Base-by-base conservation (phyloP, 2,888 invertebrate species). In the Caprella mutica region DNA sequence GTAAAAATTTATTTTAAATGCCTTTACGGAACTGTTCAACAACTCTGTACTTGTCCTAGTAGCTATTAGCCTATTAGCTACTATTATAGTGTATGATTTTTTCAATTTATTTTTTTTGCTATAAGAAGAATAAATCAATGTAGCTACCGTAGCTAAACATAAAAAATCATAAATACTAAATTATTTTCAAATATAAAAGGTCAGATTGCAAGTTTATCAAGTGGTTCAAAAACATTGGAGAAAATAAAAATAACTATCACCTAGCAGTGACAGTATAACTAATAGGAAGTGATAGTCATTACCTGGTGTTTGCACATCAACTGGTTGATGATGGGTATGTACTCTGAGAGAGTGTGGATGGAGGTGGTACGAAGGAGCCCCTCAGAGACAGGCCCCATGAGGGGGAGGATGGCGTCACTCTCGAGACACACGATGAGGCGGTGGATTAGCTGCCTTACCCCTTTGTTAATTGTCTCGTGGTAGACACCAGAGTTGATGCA, bases 351-450 rank as follows among this genome's bases (percentile, higher is more conserved):
- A 14, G 68, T 67, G 24, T 71, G 69, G 30, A 70, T 67, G 39
- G 72, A 71, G 19, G 70, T 68, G 21, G 69, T 67, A 56, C 74
- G 73, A 29, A 78, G 69, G 27, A 78, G 71, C 35, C 71, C 71
- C 65, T 76, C 74, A 38, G 77, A 72, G 40, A 76, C 74, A 3
- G 71, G 64, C 2, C 78, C 77, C 52, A 79, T 72, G 65, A 74
- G 75, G 0, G 77, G 77, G 56, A 80, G 69, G 19, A 80, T 69
- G 66, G 78, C 78, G 29, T 72, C 74, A 21, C 60, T 54, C 64
- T 77, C 78, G 59, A 79, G 68, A 66, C 79, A 79, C 24, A 80
- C 77, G 23, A 79, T 77, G 73, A 79, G 75, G 27, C 80, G 73
- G 68, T 79, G 78, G 56, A 78, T 69, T 67, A 75, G 77, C 69